Base-by-base conservation (phyloP, 1,140 invertebrate species). In the Galleria mellonella region DNA sequence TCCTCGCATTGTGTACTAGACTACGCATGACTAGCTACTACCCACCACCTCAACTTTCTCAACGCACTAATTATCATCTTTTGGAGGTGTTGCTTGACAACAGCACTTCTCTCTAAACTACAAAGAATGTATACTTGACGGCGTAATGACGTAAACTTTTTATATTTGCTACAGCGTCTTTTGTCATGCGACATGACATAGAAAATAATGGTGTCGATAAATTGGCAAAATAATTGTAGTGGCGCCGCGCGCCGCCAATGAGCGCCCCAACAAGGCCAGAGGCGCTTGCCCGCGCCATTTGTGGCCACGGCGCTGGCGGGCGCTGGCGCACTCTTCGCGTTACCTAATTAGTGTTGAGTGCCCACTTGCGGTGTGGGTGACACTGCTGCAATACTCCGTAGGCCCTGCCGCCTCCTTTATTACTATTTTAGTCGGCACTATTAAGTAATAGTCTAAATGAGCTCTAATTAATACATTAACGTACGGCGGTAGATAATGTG, bases 281-380 rank as follows among this genome's bases (percentile, higher is more conserved):
- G 60, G 58, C 67, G 60, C 63, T 55, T 58, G 60, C 50, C 66
- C 69, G 63, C 58, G 50, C 78, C 78, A 73, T 79, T 75, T 79
- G 62, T 66, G 71, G 73, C 47, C 37, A 60, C 40, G 51, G 36
- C 12, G 32, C 14, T 37, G 38, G 42, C 46, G 52, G 54, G 6
- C 58, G n/a, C n/a, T 23, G 58, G 47, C 68, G 48, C 55, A 57
- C 57, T 67, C 64, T 65, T 47, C 52, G 62, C 54, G 65, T 69
- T 52, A 57, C 74, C 72, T 78, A 78, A 76, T 81, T 78, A 78
- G 69, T 61, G 60, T 45, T 37, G 49, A 47, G 17, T 23, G 17
- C 17, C 17, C 17, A 23, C 61, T 51, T 45, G 45, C 54, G 62
- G 70, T 73, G 79, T 83, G 79, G 79, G 76, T 72, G 78, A 73